Base-by-base conservation (phyloP, 1,140 invertebrate genomes). In the Cydia pomonella region DNA sequence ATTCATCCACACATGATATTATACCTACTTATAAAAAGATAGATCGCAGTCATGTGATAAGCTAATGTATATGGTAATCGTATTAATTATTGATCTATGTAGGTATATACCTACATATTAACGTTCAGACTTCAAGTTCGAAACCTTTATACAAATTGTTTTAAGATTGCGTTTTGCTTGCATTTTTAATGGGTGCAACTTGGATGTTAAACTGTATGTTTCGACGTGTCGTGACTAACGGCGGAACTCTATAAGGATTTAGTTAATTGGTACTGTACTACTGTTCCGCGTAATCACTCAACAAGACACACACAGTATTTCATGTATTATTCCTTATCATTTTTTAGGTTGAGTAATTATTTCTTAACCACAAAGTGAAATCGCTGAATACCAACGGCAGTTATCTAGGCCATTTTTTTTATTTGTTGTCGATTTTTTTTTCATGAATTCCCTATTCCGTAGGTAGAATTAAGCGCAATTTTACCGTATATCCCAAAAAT, bases 261-360 rank as follows among this genome's bases (percentile, higher is more conserved):
- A 38, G 64, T 38, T 69, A 69, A 33, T 69, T 33, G 64, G 41
- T 69, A 69, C 5, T 64, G 18, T 41, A 33, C 27, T 41, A 69
- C 64, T 69, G 64, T 69, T 69, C 64, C 64, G 64, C n/a, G 64
- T 69, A 69, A 69, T 69, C 64, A 69, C 16, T 69, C 29, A 69
- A 21, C n/a, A 18, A 33, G 25, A 33, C 18, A 38, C 4, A 41
- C 38, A 12, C 12, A 10, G 5, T 41, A 41, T 13, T 41, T 41
- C 3, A 41, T 13, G 3, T 41, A 41, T 41, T 41, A 41, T 41
- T 12, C 9, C 12, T 41, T 0, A 12, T 41, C 0, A 12, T 41
- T 41, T 41, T 41, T 41, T 41, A 10, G 10, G 38, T 12, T 13
- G 38, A 41, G 1, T 41, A 41, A 2, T 41, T 13, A 41, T 2